Base-by-base conservation (phyloP, 2,113 vertebrate species). In the Prochilodus magdalenae region DNA sequence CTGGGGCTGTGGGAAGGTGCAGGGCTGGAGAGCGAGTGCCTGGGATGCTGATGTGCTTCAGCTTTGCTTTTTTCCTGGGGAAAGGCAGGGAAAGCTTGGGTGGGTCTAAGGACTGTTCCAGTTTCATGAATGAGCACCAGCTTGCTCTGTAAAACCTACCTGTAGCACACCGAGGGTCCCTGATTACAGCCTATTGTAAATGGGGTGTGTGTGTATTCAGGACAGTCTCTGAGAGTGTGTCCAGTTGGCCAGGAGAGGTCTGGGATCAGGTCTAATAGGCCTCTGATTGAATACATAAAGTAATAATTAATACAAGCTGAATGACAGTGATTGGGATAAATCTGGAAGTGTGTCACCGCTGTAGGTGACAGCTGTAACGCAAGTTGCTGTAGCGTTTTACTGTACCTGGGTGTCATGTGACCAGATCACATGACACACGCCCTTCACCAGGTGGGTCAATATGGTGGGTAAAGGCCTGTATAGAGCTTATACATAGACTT, bases 1-100 rank as follows among this genome's bases (percentile, higher is more conserved):
- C 57, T 60, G n/a, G 57, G 11, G 6, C 22, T 60, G n/a, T 86
- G 22, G 83, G 69, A 83, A 27, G 24, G 74, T 65, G 40, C 30
- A n/a, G 1, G 6, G 26, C 33, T 65, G 40, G 75, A n/a, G 5
- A 20, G n/a, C n/a, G n/a, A n/a, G 57, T 44, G 30, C 11, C 57
- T 40, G 55, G 16, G 73, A 75, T 60, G 55, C 33, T 75, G n/a
- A 22, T 55, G 53, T 6, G 53, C 16, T 7, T 55, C 20, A 55
- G 14, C 7, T 51, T 15, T 16, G 53, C 53, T 55, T 20, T 22
- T 3, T 6, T 0, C 2, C 1, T 16, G 10, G 16, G 2, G 1
- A 16, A 44, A 11, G 4, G 8, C 40, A 44, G 6, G 33, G 33
- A 36, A 36, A 36, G 1, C 13, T 49, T 14, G 4, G 47, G 1